phyloP scores from a whole-genome alignment of 2,113 vertebrate genomes.

The Psittacula cyanocephala region DNA sequence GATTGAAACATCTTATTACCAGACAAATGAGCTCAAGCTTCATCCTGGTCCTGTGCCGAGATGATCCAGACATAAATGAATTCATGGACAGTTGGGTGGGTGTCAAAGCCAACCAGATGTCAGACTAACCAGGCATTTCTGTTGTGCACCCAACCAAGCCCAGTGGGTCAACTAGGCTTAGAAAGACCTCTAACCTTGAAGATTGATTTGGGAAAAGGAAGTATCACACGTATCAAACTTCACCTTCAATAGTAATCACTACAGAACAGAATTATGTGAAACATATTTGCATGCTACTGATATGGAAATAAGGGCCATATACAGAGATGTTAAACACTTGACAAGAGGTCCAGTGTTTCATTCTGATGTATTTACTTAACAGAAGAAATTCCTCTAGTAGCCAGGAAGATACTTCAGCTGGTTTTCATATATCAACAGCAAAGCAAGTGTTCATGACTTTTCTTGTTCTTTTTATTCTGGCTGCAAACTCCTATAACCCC shows the following conservation, averaged over 20 bases:
- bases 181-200: not conserved
- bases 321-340: not conserved
- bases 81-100: not conserved
- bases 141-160: not conserved
- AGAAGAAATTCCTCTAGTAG: not conserved
- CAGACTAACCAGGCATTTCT: not conserved
- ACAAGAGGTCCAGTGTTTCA: not conserved
- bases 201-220: not conserved
- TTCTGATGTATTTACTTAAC: not conserved
- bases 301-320: not conserved
- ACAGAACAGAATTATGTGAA: not conserved
- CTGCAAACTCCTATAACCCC: not conserved
- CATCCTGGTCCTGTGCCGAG: conserved; percentile 19
- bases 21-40: conserved; percentile 12
- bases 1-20: conserved; percentile 21
- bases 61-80: conserved; percentile 27
- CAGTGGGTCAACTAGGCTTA: not conserved
- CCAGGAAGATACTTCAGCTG: not conserved
- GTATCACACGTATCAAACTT: not conserved
- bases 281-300: not conserved
- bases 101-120: conserved; percentile 12
- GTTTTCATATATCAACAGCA: not conserved
- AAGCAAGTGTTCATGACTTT: not conserved
- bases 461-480: not conserved
- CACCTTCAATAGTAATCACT: not conserved